Evolutionary conservation across 2,113 vertebrate species (phyloP), one percentile per base, ranked within the genome.

Genomic region (Hemiprocne comata): DNA sequence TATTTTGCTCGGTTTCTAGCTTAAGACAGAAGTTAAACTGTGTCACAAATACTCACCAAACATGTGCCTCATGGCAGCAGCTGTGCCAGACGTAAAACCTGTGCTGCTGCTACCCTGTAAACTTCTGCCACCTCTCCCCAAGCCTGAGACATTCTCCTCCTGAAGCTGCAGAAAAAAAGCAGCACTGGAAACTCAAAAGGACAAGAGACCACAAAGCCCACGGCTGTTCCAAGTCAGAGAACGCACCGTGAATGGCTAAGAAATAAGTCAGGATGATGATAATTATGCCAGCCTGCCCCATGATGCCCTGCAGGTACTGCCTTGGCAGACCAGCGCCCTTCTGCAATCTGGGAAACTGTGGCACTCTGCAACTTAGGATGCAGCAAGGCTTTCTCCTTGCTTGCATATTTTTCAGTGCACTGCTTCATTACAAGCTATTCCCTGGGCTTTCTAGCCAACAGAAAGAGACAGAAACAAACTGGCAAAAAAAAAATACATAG

Each of bases 21-120:
- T 74, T 46, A 53, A 83, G 31, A 69, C 10, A 80, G 7, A 86
- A 66, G 20, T 67, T 48, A 48, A 66, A 65, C 25, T 21, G 18
- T 9, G 19, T 40, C 70, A 64, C 46, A 46, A 57, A 64, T 46
- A 70, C 8, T 70, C 51, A 58, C 9, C 46, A n/a, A 21, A 24
- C 0, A 0, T 5, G 0, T 46, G 24, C 26, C 48, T 62, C 53
- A n/a, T 0, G 1, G 19, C 34, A 75, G 42, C 57, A 75, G 13
- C 7, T 3, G 9, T 6, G 17, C 51, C 46, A 65, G 46, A 53
- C 11, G 15, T 2, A 69, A 79, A 75, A 75, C 9, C 33, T 11
- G 14, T 21, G 10, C n/a, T 82, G 61, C 70, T 58, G n/a, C 46
- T 46, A 26, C 10, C 14, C 65, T 72, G 48, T 10, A 76, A 83